Evolutionary conservation across 2,797 vertebrate species (phyloP), one percentile per base, ranked within the genome.

Genomic region (Catostomus latipinnis): DNA sequence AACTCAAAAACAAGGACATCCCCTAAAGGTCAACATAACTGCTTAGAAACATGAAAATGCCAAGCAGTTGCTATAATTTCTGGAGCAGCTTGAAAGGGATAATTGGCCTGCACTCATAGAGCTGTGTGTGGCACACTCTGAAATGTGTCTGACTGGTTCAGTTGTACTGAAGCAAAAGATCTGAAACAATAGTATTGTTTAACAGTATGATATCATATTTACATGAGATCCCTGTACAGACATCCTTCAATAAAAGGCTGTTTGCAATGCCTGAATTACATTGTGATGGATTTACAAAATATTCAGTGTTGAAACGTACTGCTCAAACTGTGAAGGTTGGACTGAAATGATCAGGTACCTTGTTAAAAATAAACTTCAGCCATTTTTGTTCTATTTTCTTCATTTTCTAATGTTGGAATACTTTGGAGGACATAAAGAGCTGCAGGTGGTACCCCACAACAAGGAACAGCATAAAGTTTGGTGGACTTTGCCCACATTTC

Each of bases 41-140:
- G 16, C 61, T 73, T 73, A 73, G 52, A 80, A 65, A 73, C 46
- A 63, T 43, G 45, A 73, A 80, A 67, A 60, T 80, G 16, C 43
- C 50, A 45, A 66, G 43, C 60, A 48, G 18, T n/a, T 72, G 18
- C 43, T 71, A 46, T 53, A 79, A 63, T 34, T 67, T 80, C 10
- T 71, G 13, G 53, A 72, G 9, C 12, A 50, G 16, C 52, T 49
- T 79, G 60, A 71, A 79, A 73, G 9, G 16, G 13, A 79, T 73
- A 67, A 73, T 73, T 73, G 62, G 70, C 50, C 9, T 71, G n/a
- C 6, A 11, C 18, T 62, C 9, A 48, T 43, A 34, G 43, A 66
- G 45, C 46, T 16, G 8, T 43, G 50, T 56, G 12, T 43, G 52
- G 46, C 2, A 5, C 46, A 5, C 46, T 66, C 50, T 67, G 63